Conservation (phyloP, 2,888 invertebrate genomes). For the Troides oblongomaculatus region DNA sequence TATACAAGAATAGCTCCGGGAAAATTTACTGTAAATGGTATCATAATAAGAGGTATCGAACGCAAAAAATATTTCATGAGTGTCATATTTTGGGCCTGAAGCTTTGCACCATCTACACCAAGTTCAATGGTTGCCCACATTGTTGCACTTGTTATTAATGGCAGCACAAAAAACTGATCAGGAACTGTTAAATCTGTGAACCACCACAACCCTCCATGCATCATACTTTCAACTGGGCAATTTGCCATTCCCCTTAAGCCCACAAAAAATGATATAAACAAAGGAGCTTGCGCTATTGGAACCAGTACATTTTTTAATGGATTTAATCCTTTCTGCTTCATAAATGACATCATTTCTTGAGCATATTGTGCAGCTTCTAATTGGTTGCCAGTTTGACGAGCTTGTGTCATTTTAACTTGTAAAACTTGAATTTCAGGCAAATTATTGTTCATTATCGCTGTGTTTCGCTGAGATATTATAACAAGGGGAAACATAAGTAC, state of each 20-base stretch:
- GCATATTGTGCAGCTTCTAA: conserved; percentile 87
- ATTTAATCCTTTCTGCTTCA: conserved; percentile 90
- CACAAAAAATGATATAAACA: conserved; percentile 96
- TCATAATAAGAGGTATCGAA: conserved; percentile 87
- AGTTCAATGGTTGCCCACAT: conserved; percentile 90
- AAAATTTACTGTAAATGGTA: conserved; percentile 93
- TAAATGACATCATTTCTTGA: conserved; percentile 89
- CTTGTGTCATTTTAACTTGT: conserved; percentile 92
- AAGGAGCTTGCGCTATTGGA: conserved; percentile 90
- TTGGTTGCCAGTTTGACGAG: conserved; percentile 90
- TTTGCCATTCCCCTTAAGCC: conserved; percentile 93
- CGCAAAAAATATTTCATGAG: conserved; percentile 87
- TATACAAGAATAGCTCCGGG: conserved; percentile 93
- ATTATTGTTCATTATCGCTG: conserved; percentile 89
- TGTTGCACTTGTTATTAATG: conserved; percentile 90
- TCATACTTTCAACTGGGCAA: conserved; percentile 94
- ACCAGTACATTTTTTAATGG: conserved; percentile 89
- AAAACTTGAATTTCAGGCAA: conserved; percentile 91
- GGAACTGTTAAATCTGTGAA: conserved; percentile 94
- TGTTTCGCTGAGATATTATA: conserved; percentile 88
- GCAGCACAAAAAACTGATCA: conserved; percentile 94
- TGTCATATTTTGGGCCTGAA: conserved; percentile 84
- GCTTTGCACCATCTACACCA: conserved; percentile 86
- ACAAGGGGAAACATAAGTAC: conserved; percentile 91
- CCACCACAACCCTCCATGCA: conserved; percentile 94